phyloP scores from a whole-genome alignment of 2,888 invertebrate species.

The Portevinia maculata region DNA sequence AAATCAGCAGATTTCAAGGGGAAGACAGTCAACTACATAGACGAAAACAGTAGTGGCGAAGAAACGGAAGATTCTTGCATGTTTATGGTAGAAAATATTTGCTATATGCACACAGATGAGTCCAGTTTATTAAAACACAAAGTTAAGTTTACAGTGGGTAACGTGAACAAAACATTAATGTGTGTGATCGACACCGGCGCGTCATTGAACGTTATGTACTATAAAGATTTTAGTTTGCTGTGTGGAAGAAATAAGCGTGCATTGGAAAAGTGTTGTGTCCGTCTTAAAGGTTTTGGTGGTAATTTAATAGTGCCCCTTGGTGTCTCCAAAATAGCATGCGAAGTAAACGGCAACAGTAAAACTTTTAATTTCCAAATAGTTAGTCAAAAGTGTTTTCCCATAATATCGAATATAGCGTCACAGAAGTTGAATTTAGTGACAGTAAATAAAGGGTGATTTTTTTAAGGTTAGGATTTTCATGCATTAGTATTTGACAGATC shows the following conservation, averaged over 20 bases:
- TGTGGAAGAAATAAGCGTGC: not conserved
- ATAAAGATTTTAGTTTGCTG: not conserved
- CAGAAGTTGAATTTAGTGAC: not conserved
- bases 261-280: conserved; percentile 4
- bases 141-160: conserved; percentile 9
- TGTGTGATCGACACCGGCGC: conserved; percentile 27
- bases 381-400: conserved; percentile 9
- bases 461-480: too few relatives aligned
- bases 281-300: conserved; percentile 29
- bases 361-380: conserved; percentile 17
- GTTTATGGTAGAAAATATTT: conserved; percentile 15
- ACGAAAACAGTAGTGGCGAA: conserved; percentile 16
- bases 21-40: conserved; percentile 11
- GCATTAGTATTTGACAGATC: too few relatives aligned
- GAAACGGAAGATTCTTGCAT: conserved; percentile 12
- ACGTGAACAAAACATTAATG: not conserved
- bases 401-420: conserved; percentile 18
- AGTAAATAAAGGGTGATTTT: too few relatives aligned
- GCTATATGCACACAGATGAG: not conserved
- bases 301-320: conserved; percentile 20
- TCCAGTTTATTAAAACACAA: conserved; percentile 9
- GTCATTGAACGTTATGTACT: conserved; percentile 17
- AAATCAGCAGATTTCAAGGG: conserved; percentile 1
- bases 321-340: conserved; percentile 6
- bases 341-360: conserved; percentile 10